phyloP scores from a whole-genome alignment of 2,888 invertebrate genomes.

The Stegana nigrithorax region DNA sequence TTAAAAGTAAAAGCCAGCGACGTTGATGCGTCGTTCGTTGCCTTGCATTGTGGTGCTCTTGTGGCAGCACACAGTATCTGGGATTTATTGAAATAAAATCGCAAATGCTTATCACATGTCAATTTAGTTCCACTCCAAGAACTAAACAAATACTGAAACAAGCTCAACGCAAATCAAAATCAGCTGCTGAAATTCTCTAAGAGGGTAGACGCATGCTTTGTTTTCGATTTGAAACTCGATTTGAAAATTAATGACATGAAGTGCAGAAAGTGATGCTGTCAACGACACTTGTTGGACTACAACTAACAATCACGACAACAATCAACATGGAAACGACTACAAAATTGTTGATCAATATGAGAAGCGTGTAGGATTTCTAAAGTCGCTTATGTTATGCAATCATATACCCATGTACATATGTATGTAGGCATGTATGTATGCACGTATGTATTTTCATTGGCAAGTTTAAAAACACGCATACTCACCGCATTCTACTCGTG shows the following conservation, averaged over 20 bases:
- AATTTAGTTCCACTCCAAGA: slow-evolving; percentile 51
- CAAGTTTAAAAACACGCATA: no score
- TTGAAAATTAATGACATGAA: slow-evolving; percentile 56
- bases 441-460: no score
- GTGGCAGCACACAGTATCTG: no score
- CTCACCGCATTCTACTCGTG: no score
- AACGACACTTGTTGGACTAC: slow-evolving; percentile 54
- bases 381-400: no score
- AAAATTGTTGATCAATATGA: background rate
- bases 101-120: slow-evolving; percentile 51
- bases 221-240: slow-evolving; percentile 47
- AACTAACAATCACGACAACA: slow-evolving; percentile 17
- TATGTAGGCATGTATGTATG: no score
- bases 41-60: no score
- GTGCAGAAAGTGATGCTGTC: slow-evolving; percentile 55
- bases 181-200: slow-evolving; percentile 40
- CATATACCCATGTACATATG: no score
- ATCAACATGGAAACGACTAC: background rate
- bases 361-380: background rate
- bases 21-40: no score
- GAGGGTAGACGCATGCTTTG: slow-evolving; percentile 3
- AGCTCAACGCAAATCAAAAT: slow-evolving; percentile 42
- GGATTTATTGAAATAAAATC: slow-evolving; percentile 38
- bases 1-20: no score
- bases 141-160: slow-evolving; percentile 30